Evolutionary conservation across 2,797 vertebrate species (phyloP).

Genomic region (Microctenopoma steveboyesi): DNA sequence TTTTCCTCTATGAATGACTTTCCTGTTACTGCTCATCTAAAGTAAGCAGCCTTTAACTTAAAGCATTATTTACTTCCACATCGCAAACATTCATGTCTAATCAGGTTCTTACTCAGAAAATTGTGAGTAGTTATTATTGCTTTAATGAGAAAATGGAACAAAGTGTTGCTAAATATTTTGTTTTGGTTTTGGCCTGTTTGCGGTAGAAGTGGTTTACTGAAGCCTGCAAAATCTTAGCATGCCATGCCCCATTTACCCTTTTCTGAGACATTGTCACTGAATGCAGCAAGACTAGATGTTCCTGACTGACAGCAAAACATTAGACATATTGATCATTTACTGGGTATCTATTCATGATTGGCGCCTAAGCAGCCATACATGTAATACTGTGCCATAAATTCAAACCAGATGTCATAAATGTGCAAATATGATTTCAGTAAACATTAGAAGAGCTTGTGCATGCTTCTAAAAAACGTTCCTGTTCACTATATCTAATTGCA

Average conservation of each 20-base stretch:
- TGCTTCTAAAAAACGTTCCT: not conserved
- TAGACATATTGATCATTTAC: conserved; percentile 1
- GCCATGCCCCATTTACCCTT: conserved; percentile 56
- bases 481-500: not conserved
- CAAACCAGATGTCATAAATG: not conserved
- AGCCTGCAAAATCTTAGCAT: conserved; percentile 43
- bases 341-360: conserved; percentile 1
- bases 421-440: not conserved
- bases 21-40: conserved; percentile 12
- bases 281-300: conserved; percentile 6
- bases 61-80: conserved; percentile 15
- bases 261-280: conserved; percentile 25
- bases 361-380: not conserved
- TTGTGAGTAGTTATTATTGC: conserved; percentile 5
- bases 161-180: conserved; percentile 28
- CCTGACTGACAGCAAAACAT: conserved; percentile 29
- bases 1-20: not conserved
- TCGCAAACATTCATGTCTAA: not conserved
- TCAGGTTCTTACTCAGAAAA: conserved; percentile 14
- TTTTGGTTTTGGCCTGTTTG: conserved; percentile 24
- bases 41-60: conserved; percentile 8
- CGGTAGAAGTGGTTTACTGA: conserved; percentile 21
- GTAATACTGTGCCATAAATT: conserved; percentile 1
- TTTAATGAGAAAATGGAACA: conserved; percentile 19
- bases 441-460: not conserved